These are phyloP conservation scores for Heliconius sara DNA, from an alignment of 2,888 invertebrate genomes.

Conservation along the genomic window DNA sequence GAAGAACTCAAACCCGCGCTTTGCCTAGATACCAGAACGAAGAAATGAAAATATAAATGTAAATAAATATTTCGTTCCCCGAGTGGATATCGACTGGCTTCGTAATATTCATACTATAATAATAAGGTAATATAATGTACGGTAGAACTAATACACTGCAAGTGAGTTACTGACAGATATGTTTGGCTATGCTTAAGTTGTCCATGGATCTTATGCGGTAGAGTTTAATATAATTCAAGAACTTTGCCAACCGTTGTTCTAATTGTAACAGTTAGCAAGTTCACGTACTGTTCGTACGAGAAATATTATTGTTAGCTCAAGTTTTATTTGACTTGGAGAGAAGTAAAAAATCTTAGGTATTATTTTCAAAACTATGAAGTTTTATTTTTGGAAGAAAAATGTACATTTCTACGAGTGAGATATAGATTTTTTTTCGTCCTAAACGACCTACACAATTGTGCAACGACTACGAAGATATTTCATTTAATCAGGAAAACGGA, in stretches of 20 bases:
- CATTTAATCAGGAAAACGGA: no score
- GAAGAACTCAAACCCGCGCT: no score
- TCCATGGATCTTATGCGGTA: neutral
- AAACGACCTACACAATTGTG: no score
- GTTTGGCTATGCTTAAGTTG: neutral
- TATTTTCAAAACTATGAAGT: no score
- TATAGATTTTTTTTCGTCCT: no score
- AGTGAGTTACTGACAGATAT: neutral
- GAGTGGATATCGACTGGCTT: no score
- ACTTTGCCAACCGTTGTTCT: slow-evolving; percentile 15
- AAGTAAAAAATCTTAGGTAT: neutral
- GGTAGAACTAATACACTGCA: neutral
- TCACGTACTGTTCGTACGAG: neutral
- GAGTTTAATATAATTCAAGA: slow-evolving; percentile 7
- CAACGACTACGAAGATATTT: no score
- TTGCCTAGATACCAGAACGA: no score
- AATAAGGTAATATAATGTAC: neutral
- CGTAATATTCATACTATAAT: neutral
- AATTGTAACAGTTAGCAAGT: neutral
- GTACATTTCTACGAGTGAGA: no score
- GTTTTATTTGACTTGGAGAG: neutral
- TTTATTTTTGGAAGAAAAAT: no score
- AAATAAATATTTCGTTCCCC: no score
- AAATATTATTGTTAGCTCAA: neutral
- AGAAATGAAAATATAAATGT: no score